Percentiles rank a stretch among this genome's conserved stretches.
phyloP scores from a whole-genome alignment of 1,140 invertebrate genomes.

The Neuroterus valhalla region DNA sequence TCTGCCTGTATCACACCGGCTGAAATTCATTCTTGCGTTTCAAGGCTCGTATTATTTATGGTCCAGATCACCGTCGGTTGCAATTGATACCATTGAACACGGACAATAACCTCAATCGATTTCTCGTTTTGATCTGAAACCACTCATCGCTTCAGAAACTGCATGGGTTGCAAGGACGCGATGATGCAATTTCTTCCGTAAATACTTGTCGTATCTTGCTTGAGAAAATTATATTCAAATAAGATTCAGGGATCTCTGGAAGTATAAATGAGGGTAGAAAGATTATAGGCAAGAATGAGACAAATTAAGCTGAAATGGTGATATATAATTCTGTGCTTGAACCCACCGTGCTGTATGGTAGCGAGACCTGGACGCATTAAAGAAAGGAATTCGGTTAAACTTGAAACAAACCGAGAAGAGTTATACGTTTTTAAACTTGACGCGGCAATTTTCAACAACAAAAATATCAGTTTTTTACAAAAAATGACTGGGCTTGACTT shows the following conservation, averaged over 20 bases:
- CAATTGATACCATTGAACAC: slow-evolving; percentile 12
- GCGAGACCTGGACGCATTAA: too few relatives aligned
- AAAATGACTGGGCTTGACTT: too few relatives aligned
- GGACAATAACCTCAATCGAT: slow-evolving; percentile 19
- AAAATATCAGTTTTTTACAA: too few relatives aligned
- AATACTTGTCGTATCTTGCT: background rate
- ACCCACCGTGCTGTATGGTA: too few relatives aligned
- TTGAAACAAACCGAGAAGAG: too few relatives aligned
- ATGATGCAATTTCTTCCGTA: background rate
- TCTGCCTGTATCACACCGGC: background rate
- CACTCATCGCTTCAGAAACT: background rate
- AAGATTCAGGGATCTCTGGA: background rate
- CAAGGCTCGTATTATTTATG: slow-evolving; percentile 20
- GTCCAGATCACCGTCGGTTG: slow-evolving; percentile 15
- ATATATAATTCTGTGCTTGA: too few relatives aligned
- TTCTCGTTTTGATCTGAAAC: slow-evolving; percentile 11
- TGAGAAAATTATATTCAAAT: background rate
- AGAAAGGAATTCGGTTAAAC: too few relatives aligned
- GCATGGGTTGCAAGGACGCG: background rate
- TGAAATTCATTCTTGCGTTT: slow-evolving; percentile 30
- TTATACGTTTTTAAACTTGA: too few relatives aligned
- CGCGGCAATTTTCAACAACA: too few relatives aligned
- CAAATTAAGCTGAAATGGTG: too few relatives aligned
- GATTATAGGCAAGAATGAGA: background rate
- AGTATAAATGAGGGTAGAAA: too few relatives aligned